Conservation (phyloP, 2,797 vertebrate species). For the Galagoides demidoff region DNA sequence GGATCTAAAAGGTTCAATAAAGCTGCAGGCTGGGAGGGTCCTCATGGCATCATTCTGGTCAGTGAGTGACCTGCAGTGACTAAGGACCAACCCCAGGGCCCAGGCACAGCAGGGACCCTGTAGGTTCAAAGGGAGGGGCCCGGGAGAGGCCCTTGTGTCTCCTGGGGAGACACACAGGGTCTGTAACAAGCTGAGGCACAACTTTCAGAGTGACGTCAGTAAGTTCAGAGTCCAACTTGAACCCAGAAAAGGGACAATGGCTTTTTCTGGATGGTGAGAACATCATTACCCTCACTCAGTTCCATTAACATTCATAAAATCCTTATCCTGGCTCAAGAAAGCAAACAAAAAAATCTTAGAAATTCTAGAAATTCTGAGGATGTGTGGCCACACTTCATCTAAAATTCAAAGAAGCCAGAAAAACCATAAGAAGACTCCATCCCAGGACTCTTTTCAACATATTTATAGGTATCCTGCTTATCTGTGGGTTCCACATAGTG, state of each 20-base stretch:
- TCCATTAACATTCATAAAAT: background rate
- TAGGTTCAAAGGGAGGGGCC: rapidly evolving
- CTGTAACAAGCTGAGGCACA: rapidly evolving
- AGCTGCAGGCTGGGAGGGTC: no score
- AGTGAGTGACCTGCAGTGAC: background rate
- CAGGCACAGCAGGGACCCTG: rapidly evolving
- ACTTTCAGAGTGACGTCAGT: rapidly evolving
- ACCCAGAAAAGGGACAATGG: background rate
- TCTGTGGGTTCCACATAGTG: background rate
- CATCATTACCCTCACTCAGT: background rate
- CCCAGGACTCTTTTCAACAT: rapidly evolving
- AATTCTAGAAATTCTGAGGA: background rate
- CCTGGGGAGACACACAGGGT: background rate
- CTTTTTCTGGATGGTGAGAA: rapidly evolving
- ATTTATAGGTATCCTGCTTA: background rate
- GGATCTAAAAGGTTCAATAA: background rate
- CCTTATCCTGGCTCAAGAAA: rapidly evolving
- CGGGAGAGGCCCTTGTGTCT: no score
- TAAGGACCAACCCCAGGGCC: background rate
- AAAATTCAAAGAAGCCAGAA: background rate
- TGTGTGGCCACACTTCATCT: rapidly evolving
- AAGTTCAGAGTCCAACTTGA: rapidly evolving
- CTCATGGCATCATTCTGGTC: background rate
- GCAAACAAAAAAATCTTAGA: background rate
- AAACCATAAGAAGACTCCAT: rapidly evolving